A percentile compares a stretch with the other conserved stretches of the same genome.
Conservation (phyloP, 2,888 invertebrate species). For the Melolontha melolontha region DNA sequence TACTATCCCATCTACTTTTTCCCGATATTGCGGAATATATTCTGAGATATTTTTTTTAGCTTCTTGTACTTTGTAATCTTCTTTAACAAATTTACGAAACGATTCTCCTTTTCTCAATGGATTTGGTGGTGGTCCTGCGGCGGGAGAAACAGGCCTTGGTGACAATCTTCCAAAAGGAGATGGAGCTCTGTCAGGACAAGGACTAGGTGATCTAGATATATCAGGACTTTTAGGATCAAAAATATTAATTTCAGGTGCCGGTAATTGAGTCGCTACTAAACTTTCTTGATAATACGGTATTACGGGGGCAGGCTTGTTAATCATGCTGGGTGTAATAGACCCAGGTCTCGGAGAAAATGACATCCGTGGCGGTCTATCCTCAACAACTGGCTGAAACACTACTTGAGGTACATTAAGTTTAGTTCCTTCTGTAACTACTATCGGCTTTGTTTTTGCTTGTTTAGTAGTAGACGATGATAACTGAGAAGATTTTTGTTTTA, state of each 20-base stretch:
- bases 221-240: slow-evolving; percentile 73
- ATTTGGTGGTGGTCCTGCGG: slow-evolving; percentile 78
- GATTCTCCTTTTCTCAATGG: slow-evolving; percentile 65
- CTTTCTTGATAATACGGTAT: slow-evolving; percentile 86
- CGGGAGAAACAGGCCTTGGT: slow-evolving; percentile 75
- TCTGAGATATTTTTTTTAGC: slow-evolving; percentile 58
- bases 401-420: slow-evolving; percentile 65
- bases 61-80: slow-evolving; percentile 46
- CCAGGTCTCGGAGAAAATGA: slow-evolving; percentile 70
- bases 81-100: slow-evolving; percentile 34
- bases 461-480: slow-evolving; percentile 12
- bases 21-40: slow-evolving; percentile 60
- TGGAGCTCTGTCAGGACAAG: slow-evolving; percentile 66
- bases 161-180: slow-evolving; percentile 58
- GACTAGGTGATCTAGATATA: slow-evolving; percentile 74
- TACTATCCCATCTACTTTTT: slow-evolving; percentile 48
- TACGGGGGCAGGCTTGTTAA: slow-evolving; percentile 80
- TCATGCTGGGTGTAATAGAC: slow-evolving; percentile 77
- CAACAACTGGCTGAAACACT: slow-evolving; percentile 74
- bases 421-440: slow-evolving; percentile 57
- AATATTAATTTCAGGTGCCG: slow-evolving; percentile 71
- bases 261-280: slow-evolving; percentile 76
- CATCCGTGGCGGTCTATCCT: slow-evolving; percentile 65
- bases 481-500: slow-evolving; percentile 3
- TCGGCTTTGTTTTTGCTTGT: slow-evolving; percentile 52